Conservation (phyloP, 2,797 vertebrate species). For the Acrossocheilus wenchowensis region DNA sequence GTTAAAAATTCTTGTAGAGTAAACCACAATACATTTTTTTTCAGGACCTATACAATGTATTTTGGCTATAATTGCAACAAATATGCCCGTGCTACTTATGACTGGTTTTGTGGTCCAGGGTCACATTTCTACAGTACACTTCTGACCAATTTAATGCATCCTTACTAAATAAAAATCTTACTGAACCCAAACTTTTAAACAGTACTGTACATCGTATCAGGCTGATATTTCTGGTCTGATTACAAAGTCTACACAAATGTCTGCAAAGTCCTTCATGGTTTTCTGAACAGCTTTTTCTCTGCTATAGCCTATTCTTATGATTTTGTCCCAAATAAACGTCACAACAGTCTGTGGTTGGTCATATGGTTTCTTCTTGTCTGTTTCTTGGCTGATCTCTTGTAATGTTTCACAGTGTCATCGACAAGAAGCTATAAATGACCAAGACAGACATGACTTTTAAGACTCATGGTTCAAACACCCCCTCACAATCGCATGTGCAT, state of each 20-base stretch:
- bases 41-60: neutral
- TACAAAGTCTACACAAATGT: neutral
- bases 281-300: neutral
- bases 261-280: neutral
- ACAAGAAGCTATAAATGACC: neutral
- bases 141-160: no score
- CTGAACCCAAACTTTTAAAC: neutral
- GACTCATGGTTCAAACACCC: constrained; percentile 6
- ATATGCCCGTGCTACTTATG: no score
- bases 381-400: neutral
- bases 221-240: neutral
- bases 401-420: neutral
- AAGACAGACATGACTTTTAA: neutral
- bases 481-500: neutral
- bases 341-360: neutral
- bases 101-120: no score
- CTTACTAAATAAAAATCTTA: no score
- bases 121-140: no score
- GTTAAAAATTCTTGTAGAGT: neutral
- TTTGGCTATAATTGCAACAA: no score
- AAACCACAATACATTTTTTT: neutral
- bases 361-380: neutral
- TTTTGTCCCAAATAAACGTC: neutral
- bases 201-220: neutral
- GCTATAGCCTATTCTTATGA: neutral